Evolutionary conservation across 2,888 invertebrate genomes (phyloP), one percentile per base, ranked within the genome.

Genomic region (Smittia sp.): DNA sequence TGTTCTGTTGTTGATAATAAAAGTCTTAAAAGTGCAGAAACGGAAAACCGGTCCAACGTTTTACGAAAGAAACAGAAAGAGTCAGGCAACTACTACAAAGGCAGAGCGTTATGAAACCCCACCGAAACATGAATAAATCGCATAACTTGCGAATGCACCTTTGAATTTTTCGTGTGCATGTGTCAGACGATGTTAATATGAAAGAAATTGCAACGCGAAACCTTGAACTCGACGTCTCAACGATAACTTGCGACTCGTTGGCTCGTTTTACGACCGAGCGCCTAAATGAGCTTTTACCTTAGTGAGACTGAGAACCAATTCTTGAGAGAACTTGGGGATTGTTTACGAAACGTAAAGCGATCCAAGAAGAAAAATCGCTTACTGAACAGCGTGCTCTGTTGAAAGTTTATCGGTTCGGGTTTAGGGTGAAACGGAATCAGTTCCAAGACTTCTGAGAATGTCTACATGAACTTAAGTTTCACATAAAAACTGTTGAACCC

Each of bases 211-310:
- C 58, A 4, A 22, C 4, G 3, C 58, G 22, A 22, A 58, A n/a
- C 58, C 58, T 18, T 58, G 58, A 58, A 58, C 58, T 58, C 58
- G 58, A 18, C 58, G 58, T 58, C 22, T 58, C 4, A 22, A 58
- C 22, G 9, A 22, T 58, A 32, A 32, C 32, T 32, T 32, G 9
- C 32, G 32, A 32, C 32, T 32, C 32, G 32, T 32, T 32, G 32
- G 9, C 32, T 32, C 9, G n/a, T 32, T 32, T 32, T 32, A 32
- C 32, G 32, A 32, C 4, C 32, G 9, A 32, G 9, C 3, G 32
- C 32, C 32, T 32, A 9, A 32, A 32, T 6, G 9, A 32, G 32
- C 3, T 6, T 32, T 32, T 32, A 32, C 4, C 32, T 32, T 32
- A 32, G 32, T 32, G 9, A 32, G 9, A 32, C 3, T 32, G 32